Base-by-base conservation (phyloP, 2,888 invertebrate species). In the Chrysolina oricalcia region DNA sequence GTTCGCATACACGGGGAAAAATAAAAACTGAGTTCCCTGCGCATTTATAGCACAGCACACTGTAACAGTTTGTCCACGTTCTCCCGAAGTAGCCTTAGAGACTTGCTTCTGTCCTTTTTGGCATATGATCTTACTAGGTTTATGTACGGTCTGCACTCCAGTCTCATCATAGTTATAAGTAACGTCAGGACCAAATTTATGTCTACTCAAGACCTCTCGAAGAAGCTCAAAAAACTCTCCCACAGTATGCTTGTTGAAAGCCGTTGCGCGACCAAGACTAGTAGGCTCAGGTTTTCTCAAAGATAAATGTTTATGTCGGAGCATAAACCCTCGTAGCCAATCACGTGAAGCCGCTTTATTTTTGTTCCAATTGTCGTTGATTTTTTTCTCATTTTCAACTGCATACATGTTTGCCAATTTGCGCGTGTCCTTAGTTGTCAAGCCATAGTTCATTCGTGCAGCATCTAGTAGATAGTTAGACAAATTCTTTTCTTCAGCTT, bases 91-190 rank as follows among this genome's bases (percentile, higher is more conserved):
- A 2, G 40, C 53, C 48, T 53, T 63, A 9, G 62, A 35, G 3
- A 69, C 64, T 64, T 69, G 69, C 41, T 63, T 69, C 23, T 53
- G 23, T 21, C 69, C 69, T 50, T 63, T 69, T 21, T 11, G 10
- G 8, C 59, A 56, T 48, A 73, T 50, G 15, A 73, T 68, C 62
- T 73, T 69, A 13, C 48, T 15, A 15, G 70, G 66, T 43, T 65
- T 65, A 46, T 74, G 74, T 13, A 66, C 74, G 11, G 74, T 74
- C 17, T 64, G 43, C 2, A 74, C 65, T 27, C 70, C 74, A 3
- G 46, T 70, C 64, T 70, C 74, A 59, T 74, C 74, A 56, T 41
- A 65, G 35, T 74, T 74, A n/a, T 46, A 41, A 41, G 59, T 70
- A 8, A 13, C 4, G 15, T 62, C 46, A 2, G 59, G 17, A 10